Base-by-base conservation (phyloP, 1,140 invertebrate species). In the Cardiocondyla obscurior region DNA sequence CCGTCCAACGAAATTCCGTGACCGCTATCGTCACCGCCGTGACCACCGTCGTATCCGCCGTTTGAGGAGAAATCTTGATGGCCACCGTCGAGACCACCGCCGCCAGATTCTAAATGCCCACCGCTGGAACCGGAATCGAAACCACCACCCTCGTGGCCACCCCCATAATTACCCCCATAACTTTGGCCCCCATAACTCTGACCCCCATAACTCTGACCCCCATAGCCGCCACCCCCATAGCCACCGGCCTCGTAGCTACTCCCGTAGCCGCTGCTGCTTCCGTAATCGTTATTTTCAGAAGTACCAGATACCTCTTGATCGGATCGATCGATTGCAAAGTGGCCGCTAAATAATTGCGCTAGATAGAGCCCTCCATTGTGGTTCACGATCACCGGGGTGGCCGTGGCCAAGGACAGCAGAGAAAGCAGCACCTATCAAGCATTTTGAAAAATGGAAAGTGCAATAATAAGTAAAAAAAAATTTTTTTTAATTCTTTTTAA, bases 381-480 rank as follows among this genome's bases (percentile, higher is more conserved):
- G 33, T 90, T 72, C 6, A 94, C 90, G 22, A 89, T 91, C 64
- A 92, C 85, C 6, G 93, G 91, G 42, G 74, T 62, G 16, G 92
- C 90, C 30, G 88, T 64, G 65, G 87, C 86, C 86, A 92, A 81
- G 44, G 90, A 89, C 36, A 92, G 25, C 60, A 93, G 81, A 64
- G 87, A 92, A 77, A 93, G 74, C 55, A 91, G 36, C 46, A 92
- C 82, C 93, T 93, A 30, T 19, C 2, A 0, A 30, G 6, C 0
- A 12, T 69, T 22, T n/a, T 14, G 73, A 30, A 73, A 36, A 7
- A n/a, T 19, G 6, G 19, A 46, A 72, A 42, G 0, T 64, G 7
- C 12, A 2, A 65, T 14, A 33, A 12, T 62, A 44, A 69, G 25
- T n/a, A 64, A 46, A 44, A 44, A 7, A 10, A 69, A 33, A 69